Base-by-base conservation (phyloP, 1,140 invertebrate species). In the Lutraria rhynchaena region DNA sequence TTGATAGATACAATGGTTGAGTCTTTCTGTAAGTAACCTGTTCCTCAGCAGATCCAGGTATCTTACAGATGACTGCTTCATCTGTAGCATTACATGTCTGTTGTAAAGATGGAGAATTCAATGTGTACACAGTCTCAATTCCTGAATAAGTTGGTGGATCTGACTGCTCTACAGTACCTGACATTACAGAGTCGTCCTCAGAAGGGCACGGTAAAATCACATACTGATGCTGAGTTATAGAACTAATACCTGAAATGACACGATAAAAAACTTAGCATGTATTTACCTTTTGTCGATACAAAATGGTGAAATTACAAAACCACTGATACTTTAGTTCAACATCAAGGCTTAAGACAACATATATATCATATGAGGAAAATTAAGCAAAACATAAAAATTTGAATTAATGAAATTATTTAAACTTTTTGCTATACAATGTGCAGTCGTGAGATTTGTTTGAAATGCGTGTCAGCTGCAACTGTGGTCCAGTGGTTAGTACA, bases 161-260 rank as follows among this genome's bases (percentile, higher is more conserved):
- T 46, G 63, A 11, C 7, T 67, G 63, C 1, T 19, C 17, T 33
- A 19, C 19, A 3, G 22, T 27, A 31, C 31, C 37, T 31, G 22
- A 67, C 13, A 55, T 35, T 7, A 67, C 63, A 2, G 63, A 3
- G 13, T 63, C 60, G 11, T 51, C 63, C 17, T 67, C 63, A 37
- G 24, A 24, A 46, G 31, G 63, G 63, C 63, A 46, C 7, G 63
- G 63, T 24, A 67, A 49, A 13, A 67, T 67, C 4, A 67, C 63
- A 49, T 67, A 67, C 41, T 67, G 44, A 24, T 67, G 63, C 63
- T 49, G 63, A 3, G 63, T 29, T 31, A 67, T 29, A 13, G 63
- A 13, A 31, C 41, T 41, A 9, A 55, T 55, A 27, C 51, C 51
- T 55, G 51, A 22, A 55, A 55, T 19, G n/a, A 55, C 7, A 41